Evolutionary conservation across 2,797 vertebrate species (phyloP).

Genomic region (Alauda arvensis): DNA sequence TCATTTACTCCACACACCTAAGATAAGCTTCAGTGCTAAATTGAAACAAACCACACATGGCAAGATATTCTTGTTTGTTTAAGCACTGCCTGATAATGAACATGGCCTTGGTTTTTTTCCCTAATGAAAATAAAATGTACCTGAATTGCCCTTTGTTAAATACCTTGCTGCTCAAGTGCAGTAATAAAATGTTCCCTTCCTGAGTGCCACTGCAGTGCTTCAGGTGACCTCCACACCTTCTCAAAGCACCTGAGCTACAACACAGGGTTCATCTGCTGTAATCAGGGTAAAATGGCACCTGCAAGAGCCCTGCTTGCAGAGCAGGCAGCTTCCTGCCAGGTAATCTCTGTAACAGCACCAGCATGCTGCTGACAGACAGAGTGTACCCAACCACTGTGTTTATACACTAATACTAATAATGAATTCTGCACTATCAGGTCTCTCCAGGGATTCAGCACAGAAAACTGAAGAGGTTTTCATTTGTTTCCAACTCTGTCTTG

Average conservation of each 20-base stretch:
- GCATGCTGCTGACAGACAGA: not conserved
- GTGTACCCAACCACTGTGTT: not conserved
- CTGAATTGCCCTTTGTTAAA: conserved; percentile 28
- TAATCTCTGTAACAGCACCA: not conserved
- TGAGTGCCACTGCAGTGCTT: not conserved
- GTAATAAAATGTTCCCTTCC: conserved; percentile 2
- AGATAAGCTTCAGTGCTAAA: conserved; percentile 29
- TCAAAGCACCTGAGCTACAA: conserved; percentile 19
- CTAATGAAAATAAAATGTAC: not conserved
- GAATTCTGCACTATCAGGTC: not conserved
- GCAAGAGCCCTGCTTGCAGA: not conserved
- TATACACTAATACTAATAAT: not conserved
- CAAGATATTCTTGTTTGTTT: conserved; percentile 22
- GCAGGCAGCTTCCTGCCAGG: not conserved
- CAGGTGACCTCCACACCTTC: conserved; percentile 19
- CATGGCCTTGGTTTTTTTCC: not conserved
- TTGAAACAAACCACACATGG: conserved; percentile 28
- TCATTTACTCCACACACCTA: conserved; percentile 27
- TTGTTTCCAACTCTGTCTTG: not conserved
- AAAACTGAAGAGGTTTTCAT: not conserved
- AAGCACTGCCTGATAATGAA: conserved; percentile 16
- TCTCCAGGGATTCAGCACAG: not conserved
- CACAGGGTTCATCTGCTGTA: not conserved
- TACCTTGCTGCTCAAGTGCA: not conserved
- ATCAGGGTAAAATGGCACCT: conserved; percentile 27